Evolutionary conservation across 2,113 vertebrate species (phyloP).

Genomic region (Hippocampus guttulatus): DNA sequence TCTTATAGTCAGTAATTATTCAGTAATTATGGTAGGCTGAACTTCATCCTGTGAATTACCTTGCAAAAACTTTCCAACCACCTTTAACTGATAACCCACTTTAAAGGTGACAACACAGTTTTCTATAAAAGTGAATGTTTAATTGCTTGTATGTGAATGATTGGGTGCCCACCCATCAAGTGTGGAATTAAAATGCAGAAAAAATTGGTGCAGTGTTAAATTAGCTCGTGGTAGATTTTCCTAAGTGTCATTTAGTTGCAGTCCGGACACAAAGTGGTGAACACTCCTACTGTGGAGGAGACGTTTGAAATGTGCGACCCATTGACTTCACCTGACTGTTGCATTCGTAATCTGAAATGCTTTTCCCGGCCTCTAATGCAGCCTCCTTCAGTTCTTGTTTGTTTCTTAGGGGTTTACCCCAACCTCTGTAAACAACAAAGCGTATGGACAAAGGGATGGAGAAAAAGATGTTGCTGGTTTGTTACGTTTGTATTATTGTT

Average conservation of each 20-base stretch:
- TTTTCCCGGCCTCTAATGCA: neutral
- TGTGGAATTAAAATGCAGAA: neutral
- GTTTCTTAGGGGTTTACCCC: too few relatives aligned
- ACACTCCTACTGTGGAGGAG: neutral
- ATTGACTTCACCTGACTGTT: too few relatives aligned
- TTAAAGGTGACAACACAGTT: too few relatives aligned
- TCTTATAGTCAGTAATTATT: too few relatives aligned
- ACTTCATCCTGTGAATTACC: neutral
- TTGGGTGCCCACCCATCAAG: too few relatives aligned
- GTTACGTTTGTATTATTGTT: slow-evolving; percentile 20
- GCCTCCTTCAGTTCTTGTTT: neutral
- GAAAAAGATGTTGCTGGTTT: neutral
- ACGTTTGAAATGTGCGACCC: neutral
- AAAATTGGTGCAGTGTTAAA: neutral
- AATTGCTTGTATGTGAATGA: too few relatives aligned
- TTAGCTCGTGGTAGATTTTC: neutral
- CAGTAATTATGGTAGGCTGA: neutral
- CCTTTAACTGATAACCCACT: too few relatives aligned
- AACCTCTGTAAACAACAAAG: too few relatives aligned
- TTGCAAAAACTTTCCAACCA: neutral
- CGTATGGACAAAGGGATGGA: too few relatives aligned
- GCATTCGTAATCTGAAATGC: too few relatives aligned
- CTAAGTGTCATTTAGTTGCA: neutral
- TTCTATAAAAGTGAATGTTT: too few relatives aligned
- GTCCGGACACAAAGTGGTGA: neutral